A percentile compares a stretch with the other conserved stretches of the same genome.
Evolutionary conservation across 2,797 vertebrate species (phyloP).

Genomic region (Sebastes trivittatus): DNA sequence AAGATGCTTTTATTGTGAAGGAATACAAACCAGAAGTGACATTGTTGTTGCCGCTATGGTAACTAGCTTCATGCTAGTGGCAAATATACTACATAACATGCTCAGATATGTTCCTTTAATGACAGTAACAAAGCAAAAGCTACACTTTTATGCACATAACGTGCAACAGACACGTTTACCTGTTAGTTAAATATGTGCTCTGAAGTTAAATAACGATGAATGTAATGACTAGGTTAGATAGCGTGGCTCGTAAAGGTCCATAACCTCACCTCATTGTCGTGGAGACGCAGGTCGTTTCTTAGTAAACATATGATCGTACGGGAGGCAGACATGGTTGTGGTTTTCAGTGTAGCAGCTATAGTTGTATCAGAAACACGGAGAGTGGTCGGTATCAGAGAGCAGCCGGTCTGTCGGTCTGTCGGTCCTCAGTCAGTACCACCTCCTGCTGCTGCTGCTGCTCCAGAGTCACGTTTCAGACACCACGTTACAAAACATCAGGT

Average conservation of each 20-base stretch:
- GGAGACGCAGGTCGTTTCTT: slow-evolving; percentile 81
- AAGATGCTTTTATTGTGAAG: slow-evolving; percentile 23
- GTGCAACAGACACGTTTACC: neutral
- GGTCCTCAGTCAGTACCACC: no score
- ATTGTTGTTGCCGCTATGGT: no score
- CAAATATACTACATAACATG: neutral
- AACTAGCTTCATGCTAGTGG: neutral
- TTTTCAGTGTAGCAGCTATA: neutral
- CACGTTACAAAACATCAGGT: slow-evolving; percentile 59
- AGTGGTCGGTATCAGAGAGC: accelerated
- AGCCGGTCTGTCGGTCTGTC: neutral
- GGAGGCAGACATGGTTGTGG: slow-evolving; percentile 57
- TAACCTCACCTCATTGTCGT: slow-evolving; percentile 82
- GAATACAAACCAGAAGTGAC: neutral
- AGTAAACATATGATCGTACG: slow-evolving; percentile 79
- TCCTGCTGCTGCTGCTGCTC: neutral
- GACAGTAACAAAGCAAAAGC: neutral
- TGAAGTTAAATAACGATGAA: neutral
- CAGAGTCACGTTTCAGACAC: slow-evolving; percentile 50
- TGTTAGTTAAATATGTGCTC: accelerated
- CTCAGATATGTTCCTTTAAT: accelerated
- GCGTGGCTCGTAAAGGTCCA: neutral
- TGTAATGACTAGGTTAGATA: neutral
- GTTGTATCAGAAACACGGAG: neutral
- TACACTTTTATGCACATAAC: accelerated